Percentiles rank a stretch among this genome's conserved stretches.
Evolutionary conservation across 2,888 invertebrate genomes (phyloP).

Genomic region (Andrena trimmerana): DNA sequence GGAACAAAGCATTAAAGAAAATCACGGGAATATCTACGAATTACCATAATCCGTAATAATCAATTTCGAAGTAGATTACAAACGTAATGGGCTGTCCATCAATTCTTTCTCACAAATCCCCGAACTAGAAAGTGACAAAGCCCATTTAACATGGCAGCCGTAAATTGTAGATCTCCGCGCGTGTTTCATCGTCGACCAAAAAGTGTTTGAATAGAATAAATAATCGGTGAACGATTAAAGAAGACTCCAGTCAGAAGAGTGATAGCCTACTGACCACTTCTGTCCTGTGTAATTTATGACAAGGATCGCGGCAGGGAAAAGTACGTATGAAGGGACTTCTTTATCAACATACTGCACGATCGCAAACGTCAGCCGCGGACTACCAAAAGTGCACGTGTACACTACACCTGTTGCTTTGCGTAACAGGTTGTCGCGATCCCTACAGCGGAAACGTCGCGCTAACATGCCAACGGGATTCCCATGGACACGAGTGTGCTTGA

Average conservation of each 20-base stretch:
- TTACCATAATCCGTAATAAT: not conserved
- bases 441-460: constrained; percentile 6
- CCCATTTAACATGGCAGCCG: not conserved
- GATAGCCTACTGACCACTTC: not conserved
- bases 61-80: not conserved
- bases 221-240: not conserved
- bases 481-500: constrained; percentile 44
- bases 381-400: constrained; percentile 3
- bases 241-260: not conserved
- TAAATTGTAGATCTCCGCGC: not conserved
- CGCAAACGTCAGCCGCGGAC: not conserved
- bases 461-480: not conserved
- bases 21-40: not conserved
- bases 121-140: constrained; percentile 26
- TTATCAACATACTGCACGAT: not conserved
- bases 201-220: not conserved
- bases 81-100: not conserved
- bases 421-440: constrained; percentile 38
- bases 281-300: constrained; percentile 17
- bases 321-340: not conserved
- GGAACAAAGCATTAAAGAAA: not conserved
- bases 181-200: not conserved
- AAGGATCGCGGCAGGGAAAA: not conserved
- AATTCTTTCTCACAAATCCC: not conserved
- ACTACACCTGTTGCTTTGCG: constrained; percentile 50